Percentiles rank a stretch among this genome's conserved stretches.
These are phyloP conservation scores for Eulemur mongoz DNA, from an alignment of 2,797 vertebrate genomes.

Conservation along the genomic window DNA sequence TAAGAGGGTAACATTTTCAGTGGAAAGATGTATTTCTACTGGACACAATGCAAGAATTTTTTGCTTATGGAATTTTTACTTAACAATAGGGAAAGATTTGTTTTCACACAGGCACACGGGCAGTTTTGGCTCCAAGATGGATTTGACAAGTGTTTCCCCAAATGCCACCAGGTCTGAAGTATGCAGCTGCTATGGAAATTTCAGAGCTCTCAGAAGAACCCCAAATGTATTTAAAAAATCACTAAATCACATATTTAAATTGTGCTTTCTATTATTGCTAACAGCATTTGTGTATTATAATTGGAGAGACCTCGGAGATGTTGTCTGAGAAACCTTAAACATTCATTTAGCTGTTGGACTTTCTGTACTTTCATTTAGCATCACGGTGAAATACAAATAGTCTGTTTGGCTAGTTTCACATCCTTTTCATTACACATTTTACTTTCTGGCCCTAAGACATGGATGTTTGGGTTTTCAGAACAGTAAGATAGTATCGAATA, in stretches of 20 bases:
- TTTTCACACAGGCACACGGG: slow-evolving; percentile 60
- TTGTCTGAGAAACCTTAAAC: neutral
- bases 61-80: slow-evolving; percentile 84
- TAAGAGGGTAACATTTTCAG: slow-evolving; percentile 71
- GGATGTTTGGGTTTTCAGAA: slow-evolving; percentile 64
- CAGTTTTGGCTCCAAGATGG: slow-evolving; percentile 76
- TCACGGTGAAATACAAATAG: neutral
- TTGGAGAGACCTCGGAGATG: neutral
- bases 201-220: slow-evolving; percentile 54
- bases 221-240: neutral
- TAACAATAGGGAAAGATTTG: slow-evolving; percentile 72
- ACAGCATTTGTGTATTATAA: neutral
- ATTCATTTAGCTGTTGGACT: neutral
- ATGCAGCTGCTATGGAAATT: slow-evolving; percentile 58
- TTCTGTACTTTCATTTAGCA: slow-evolving; percentile 27
- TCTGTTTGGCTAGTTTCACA: slow-evolving; percentile 32
- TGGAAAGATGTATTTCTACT: slow-evolving; percentile 80
- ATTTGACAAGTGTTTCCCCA: slow-evolving; percentile 78
- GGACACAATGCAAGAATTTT: slow-evolving; percentile 80
- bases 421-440: neutral
- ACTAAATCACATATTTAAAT: neutral
- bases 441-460: neutral
- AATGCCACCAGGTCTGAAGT: slow-evolving; percentile 67
- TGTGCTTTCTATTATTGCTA: neutral
- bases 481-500: neutral